Base-by-base conservation (phyloP, 2,888 invertebrate species). In the Melolontha melolontha region DNA sequence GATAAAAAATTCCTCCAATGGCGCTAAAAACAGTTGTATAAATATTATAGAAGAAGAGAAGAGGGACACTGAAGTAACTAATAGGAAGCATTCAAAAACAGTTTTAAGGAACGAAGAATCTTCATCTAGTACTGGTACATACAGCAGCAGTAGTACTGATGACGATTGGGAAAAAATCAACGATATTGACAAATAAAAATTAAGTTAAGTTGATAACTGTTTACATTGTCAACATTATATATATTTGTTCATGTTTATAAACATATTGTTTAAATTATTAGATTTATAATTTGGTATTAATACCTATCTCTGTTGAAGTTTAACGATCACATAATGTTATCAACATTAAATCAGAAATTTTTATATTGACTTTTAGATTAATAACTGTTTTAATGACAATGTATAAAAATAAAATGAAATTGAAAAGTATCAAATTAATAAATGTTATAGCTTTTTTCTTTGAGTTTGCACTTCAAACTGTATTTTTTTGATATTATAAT, bases 81-180 rank as follows among this genome's bases (percentile, higher is more conserved):
- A 64, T 22, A 47, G 10, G 55, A 54, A 52, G 27, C 16, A 64
- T 57, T 42, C 57, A 57, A 44, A 51, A 64, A 52, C 34, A 2
- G 4, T 34, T 11, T 1, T 62, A 17, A 8, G 64, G 71, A 54
- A 49, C 70, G 63, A 72, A 72, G 59, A 47, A 39, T 62, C 59
- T 16, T 62, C 47, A n/a, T 34, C 34, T 16, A 62, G 59, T 47
- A 62, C 49, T 10, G 59, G 47, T 34, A 62, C 44, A 17, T 34
- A 79, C 69, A 82, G 80, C 65, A 79, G 75, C 69, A 80, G 79
- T 67, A 81, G 82, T 73, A 81, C 81, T 5, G 85, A 85, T 73
- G 84, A 83, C 42, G 85, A 85, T 70, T 84, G 84, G 84, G 84
- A 83, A 74, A 83, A 83, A 77, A 79, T 83, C 67, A 79, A 77